Conservation (phyloP, 1,140 invertebrate genomes). For the Pemphigus obesinymphae region DNA sequence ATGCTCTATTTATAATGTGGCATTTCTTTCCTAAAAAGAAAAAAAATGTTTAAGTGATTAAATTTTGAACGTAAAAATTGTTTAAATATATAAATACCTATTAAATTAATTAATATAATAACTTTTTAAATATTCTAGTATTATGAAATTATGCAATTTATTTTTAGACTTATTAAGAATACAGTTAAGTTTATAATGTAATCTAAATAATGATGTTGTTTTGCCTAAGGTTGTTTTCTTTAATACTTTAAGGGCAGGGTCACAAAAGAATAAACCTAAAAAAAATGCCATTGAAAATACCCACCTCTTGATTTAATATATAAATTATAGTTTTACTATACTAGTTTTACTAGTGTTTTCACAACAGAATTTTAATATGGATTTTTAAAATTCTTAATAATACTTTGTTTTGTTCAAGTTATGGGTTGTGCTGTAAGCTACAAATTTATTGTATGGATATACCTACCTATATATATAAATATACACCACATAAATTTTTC, state of each 20-base stretch:
- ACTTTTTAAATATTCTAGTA: not conserved
- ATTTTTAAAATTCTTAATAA: no score
- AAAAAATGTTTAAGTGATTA: not conserved
- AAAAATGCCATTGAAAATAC: not conserved
- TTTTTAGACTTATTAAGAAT: not conserved
- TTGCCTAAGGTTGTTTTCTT: not conserved
- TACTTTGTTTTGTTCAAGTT: no score
- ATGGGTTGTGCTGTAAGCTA: no score
- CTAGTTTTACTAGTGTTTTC: no score
- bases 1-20: not conserved
- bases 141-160: not conserved
- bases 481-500: no score
- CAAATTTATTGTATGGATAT: no score
- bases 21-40: constrained; percentile 9
- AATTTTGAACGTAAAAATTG: not conserved
- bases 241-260: not conserved
- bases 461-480: no score
- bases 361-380: not conserved
- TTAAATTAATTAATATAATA: not conserved
- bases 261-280: not conserved
- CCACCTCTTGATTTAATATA: not conserved
- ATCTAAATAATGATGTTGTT: not conserved
- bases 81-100: not conserved
- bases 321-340: not conserved
- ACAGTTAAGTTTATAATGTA: not conserved